A percentile compares a stretch with the other conserved stretches of the same genome.
These are phyloP conservation scores for Micromesistius poutassou DNA, from an alignment of 2,797 vertebrate genomes.

Conservation along the genomic window DNA sequence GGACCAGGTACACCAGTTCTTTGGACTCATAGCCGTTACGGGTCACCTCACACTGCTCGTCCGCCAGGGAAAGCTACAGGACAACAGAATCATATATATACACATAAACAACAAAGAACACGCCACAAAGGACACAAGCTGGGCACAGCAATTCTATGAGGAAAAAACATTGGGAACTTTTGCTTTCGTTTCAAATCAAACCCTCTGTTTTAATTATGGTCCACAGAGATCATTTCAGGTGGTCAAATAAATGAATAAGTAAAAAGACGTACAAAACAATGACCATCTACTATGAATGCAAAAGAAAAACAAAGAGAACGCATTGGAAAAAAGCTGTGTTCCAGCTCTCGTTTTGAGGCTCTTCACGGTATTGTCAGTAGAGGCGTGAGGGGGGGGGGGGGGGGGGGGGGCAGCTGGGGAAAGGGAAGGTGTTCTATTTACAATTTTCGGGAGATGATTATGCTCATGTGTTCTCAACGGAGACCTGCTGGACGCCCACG, in stretches of 20 bases:
- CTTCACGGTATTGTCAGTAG: background rate
- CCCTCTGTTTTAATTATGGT: background rate
- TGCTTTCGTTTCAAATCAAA: background rate
- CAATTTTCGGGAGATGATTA: slow-evolving; percentile 19
- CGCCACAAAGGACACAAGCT: background rate
- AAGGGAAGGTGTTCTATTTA: slow-evolving; percentile 24
- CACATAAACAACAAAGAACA: background rate
- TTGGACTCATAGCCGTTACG: slow-evolving; percentile 93
- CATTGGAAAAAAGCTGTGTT: background rate
- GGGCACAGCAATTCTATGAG: background rate
- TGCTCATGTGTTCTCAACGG: slow-evolving; percentile 19
- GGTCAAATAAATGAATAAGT: background rate
- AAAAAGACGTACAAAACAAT: background rate
- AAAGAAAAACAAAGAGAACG: background rate
- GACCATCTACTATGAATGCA: no score
- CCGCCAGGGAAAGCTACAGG: slow-evolving; percentile 82
- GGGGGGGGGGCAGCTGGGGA: background rate
- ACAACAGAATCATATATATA: slow-evolving; percentile 27
- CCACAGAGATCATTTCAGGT: background rate
- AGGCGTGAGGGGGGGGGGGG: no score
- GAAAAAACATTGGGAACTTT: background rate
- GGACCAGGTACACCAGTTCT: slow-evolving; percentile 95
- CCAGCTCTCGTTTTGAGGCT: background rate
- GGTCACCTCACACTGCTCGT: slow-evolving; percentile 90
- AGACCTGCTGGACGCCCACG: slow-evolving; percentile 28